These are phyloP conservation scores for Anhinga rufa DNA, from an alignment of 2,113 vertebrate species.

Conservation along the genomic window DNA sequence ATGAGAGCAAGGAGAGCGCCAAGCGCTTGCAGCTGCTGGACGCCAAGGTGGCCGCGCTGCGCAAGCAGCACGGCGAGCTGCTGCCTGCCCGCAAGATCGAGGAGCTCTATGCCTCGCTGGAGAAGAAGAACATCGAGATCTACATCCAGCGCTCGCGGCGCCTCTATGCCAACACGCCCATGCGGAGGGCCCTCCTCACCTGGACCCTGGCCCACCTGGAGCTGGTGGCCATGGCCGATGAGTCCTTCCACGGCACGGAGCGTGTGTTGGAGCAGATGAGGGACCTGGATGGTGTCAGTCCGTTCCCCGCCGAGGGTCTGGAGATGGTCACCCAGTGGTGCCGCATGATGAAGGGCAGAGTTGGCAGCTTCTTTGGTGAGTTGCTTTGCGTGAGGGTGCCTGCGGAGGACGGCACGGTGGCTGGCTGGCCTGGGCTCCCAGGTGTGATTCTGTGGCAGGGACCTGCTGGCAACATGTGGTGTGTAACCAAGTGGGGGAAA, in stretches of 20 bases:
- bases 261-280: conserved; percentile 84
- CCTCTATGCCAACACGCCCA: conserved; percentile 93
- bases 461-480: not conserved
- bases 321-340: conserved; percentile 92
- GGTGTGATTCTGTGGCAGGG: not conserved
- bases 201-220: conserved; percentile 89
- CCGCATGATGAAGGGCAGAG: conserved; percentile 86
- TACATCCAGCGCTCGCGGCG: conserved; percentile 96
- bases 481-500: not conserved
- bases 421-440: not conserved
- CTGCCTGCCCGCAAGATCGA: conserved; percentile 96
- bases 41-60: conserved; percentile 89
- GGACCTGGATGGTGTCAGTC: conserved; percentile 85
- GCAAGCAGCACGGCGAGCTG: conserved; percentile 94
- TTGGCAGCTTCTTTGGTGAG: conserved; percentile 88
- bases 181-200: conserved; percentile 92
- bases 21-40: conserved; percentile 92
- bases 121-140: conserved; percentile 97
- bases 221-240: conserved; percentile 83
- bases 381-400: not conserved
- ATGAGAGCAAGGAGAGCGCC: conserved; percentile 94
- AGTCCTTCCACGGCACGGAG: conserved; percentile 85
- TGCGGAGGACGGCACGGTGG: not conserved
- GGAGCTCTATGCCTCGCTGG: conserved; percentile 93
- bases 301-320: conserved; percentile 87